Conservation (phyloP, 2,888 invertebrate species). For the Andrena haemorrhoa region DNA sequence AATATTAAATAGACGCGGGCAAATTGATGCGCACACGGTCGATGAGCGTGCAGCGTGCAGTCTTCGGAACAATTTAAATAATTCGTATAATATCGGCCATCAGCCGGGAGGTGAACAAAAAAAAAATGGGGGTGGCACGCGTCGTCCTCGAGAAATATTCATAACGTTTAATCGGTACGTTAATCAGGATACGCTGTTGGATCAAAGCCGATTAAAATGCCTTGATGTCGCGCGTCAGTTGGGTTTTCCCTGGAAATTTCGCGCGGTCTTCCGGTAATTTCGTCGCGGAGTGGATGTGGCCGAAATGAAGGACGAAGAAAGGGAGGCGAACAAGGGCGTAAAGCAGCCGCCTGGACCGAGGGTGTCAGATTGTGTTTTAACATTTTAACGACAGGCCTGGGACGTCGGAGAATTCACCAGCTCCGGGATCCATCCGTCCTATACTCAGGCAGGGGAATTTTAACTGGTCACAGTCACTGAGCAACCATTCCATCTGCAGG, state of each 20-base stretch:
- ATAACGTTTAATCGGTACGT: conserved; percentile 22
- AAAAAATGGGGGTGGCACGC: background rate
- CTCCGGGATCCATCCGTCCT: background rate
- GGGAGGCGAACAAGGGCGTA: background rate
- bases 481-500: background rate
- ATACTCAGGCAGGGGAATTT: background rate
- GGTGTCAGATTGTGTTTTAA: conserved; percentile 27
- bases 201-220: conserved; percentile 30
- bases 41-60: background rate
- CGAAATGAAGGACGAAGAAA: background rate
- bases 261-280: conserved; percentile 1
- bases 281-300: background rate
- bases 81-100: conserved; percentile 10
- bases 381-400: background rate
- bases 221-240: conserved; percentile 5
- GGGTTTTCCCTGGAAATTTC: conserved; percentile 11
- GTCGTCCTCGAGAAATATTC: conserved; percentile 35
- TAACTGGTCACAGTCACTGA: background rate
- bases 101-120: background rate
- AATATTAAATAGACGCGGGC: conserved; percentile 36
- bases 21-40: conserved; percentile 20
- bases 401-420: background rate
- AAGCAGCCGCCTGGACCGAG: conserved; percentile 1
- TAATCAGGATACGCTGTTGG: conserved; percentile 15
- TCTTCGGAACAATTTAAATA: conserved; percentile 39